A percentile compares a stretch with the other conserved stretches of the same genome.
Conservation (phyloP, 2,888 invertebrate genomes). For the Trisateles emortualis region DNA sequence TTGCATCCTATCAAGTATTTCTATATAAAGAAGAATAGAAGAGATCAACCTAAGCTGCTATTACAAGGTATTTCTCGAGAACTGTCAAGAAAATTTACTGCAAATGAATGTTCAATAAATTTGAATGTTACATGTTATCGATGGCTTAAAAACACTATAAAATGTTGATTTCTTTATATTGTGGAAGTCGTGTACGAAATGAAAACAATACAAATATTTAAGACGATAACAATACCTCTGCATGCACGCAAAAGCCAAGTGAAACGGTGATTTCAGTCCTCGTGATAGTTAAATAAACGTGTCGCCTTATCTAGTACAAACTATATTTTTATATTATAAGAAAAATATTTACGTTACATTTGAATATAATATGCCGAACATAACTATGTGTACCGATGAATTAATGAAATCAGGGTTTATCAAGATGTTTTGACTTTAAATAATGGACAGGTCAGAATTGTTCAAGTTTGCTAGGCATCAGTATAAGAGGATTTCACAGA, state of each 20-base stretch:
- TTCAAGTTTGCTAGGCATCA: too few relatives aligned
- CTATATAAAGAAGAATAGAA: too few relatives aligned
- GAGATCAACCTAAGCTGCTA: too few relatives aligned
- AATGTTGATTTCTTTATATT: not conserved
- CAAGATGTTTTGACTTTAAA: conserved; percentile 15
- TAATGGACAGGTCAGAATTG: too few relatives aligned
- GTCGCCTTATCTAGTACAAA: conserved; percentile 29
- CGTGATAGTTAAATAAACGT: conserved; percentile 35
- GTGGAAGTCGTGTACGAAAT: not conserved
- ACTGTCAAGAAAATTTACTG: not conserved
- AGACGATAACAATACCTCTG: not conserved
- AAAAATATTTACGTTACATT: conserved; percentile 6
- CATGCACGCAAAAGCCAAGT: conserved; percentile 7
- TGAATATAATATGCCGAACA: not conserved
- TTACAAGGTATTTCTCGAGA: too few relatives aligned
- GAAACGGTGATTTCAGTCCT: conserved; percentile 16
- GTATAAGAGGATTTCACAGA: too few relatives aligned
- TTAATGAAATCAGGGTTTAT: conserved; percentile 20
- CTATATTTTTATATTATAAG: conserved; percentile 1
- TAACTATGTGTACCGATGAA: conserved; percentile 7
- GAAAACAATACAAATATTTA: conserved; percentile 4
- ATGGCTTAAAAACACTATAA: not conserved
- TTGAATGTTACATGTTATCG: not conserved
- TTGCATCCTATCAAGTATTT: too few relatives aligned
- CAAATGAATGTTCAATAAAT: not conserved